Evolutionary conservation across 2,888 invertebrate species (phyloP).

Genomic region (Agriotes lineatus): DNA sequence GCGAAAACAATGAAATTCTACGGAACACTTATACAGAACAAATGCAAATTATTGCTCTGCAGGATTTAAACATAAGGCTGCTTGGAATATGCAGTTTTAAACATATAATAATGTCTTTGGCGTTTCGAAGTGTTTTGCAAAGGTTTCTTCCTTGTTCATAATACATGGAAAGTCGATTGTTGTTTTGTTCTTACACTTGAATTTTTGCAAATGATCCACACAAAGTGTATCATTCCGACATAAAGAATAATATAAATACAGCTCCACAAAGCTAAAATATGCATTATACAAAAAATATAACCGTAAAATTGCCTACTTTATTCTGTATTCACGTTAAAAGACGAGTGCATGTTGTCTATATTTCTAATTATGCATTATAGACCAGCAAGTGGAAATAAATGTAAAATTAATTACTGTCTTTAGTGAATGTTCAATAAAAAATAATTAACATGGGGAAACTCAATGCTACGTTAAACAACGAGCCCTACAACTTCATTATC

Average conservation of each 20-base stretch:
- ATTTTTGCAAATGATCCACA: too few species aligned
- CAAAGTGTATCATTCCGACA: too few species aligned
- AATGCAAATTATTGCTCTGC: constrained; percentile 25
- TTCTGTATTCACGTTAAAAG: too few species aligned
- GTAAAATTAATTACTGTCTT: background rate
- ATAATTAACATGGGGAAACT: constrained; percentile 19
- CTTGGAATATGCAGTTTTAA: constrained; percentile 1
- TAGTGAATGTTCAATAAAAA: background rate
- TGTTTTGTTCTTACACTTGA: background rate
- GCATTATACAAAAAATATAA: too few species aligned
- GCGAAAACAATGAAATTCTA: constrained; percentile 40
- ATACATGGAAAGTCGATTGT: background rate
- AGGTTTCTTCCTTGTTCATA: background rate
- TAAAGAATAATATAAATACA: too few species aligned
- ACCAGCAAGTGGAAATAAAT: too few species aligned
- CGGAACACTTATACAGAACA: constrained; percentile 24
- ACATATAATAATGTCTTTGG: background rate
- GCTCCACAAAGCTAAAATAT: too few species aligned
- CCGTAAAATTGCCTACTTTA: too few species aligned
- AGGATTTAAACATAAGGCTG: constrained; percentile 16
- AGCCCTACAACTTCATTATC: constrained; percentile 12
- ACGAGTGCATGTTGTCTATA: too few species aligned
- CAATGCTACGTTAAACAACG: constrained; percentile 18
- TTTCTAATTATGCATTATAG: too few species aligned
- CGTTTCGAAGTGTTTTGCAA: background rate